Percentiles rank a stretch among this genome's conserved stretches.
phyloP scores from a whole-genome alignment of 2,888 invertebrate species.

The Bursaphelenchus okinawaensis region DNA sequence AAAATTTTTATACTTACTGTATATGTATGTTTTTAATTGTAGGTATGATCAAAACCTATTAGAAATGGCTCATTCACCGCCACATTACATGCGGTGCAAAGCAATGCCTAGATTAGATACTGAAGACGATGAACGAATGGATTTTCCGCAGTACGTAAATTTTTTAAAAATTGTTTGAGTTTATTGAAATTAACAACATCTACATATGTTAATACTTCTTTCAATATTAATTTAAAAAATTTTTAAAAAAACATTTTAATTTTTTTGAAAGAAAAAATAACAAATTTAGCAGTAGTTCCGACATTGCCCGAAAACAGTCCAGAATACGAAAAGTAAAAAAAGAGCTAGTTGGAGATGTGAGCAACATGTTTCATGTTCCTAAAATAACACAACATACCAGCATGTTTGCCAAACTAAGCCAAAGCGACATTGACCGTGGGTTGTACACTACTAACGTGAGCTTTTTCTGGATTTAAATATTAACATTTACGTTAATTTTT shows the following conservation, averaged over 20 bases:
- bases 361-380: constrained; percentile 44
- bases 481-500: not conserved
- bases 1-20: no score
- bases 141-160: constrained; percentile 4
- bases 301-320: constrained; percentile 25
- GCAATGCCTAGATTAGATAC: constrained; percentile 45
- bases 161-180: not conserved
- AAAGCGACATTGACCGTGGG: constrained; percentile 51
- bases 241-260: no score
- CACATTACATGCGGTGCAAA: constrained; percentile 44
- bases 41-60: constrained; percentile 51
- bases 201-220: constrained; percentile 2
- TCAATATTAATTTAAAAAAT: no score
- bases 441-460: constrained; percentile 43
- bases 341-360: constrained; percentile 21
- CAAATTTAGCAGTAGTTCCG: constrained; percentile 4
- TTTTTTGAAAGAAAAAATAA: no score
- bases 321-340: constrained; percentile 17
- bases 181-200: not conserved
- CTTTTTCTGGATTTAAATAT: no score
- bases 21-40: no score
- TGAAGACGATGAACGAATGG: constrained; percentile 33
- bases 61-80: constrained; percentile 32
- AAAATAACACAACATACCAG: constrained; percentile 28
- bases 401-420: constrained; percentile 52